Evolutionary conservation across 2,888 invertebrate species (phyloP).

Genomic region (Nomada fucata): DNA sequence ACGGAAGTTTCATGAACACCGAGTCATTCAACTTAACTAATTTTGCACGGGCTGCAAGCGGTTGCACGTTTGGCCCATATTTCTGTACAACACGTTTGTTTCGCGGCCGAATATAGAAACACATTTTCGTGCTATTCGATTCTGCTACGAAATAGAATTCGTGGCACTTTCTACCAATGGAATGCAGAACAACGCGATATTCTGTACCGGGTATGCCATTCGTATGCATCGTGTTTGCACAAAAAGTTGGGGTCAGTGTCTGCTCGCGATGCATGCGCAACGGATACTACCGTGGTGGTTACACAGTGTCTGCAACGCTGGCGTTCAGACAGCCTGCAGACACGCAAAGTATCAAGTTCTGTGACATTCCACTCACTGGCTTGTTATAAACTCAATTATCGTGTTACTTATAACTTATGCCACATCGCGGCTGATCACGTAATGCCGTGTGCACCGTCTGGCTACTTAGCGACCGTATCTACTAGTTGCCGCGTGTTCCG

Average conservation of each 20-base stretch:
- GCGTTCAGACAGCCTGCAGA: slow-evolving; percentile 5
- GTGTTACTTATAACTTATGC: slow-evolving; percentile 44
- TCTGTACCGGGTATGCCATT: not conserved
- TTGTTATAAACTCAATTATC: slow-evolving; percentile 51
- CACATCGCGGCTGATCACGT: slow-evolving; percentile 21
- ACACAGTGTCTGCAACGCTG: slow-evolving; percentile 6
- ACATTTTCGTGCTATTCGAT: slow-evolving; percentile 13
- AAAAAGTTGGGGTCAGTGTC: slow-evolving; percentile 14
- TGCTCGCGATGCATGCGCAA: slow-evolving; percentile 7
- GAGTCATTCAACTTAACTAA: slow-evolving; percentile 1
- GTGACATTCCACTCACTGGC: slow-evolving; percentile 29
- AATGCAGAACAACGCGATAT: not conserved
- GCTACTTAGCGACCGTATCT: slow-evolving; percentile 34
- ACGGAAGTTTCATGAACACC: slow-evolving; percentile 17
- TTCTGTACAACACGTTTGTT: too few species aligned
- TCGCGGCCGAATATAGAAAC: not conserved
- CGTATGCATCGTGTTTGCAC: not conserved
- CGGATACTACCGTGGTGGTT: not conserved
- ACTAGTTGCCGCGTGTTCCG: slow-evolving; percentile 3
- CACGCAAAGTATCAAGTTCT: slow-evolving; percentile 32
- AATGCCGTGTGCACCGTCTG: slow-evolving; percentile 18
- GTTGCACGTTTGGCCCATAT: too few species aligned
- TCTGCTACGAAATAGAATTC: not conserved
- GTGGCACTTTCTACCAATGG: not conserved
- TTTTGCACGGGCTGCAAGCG: not conserved